Evolutionary conservation across 1,140 invertebrate genomes (phyloP).

Genomic region (Sarcophaga peregrina): DNA sequence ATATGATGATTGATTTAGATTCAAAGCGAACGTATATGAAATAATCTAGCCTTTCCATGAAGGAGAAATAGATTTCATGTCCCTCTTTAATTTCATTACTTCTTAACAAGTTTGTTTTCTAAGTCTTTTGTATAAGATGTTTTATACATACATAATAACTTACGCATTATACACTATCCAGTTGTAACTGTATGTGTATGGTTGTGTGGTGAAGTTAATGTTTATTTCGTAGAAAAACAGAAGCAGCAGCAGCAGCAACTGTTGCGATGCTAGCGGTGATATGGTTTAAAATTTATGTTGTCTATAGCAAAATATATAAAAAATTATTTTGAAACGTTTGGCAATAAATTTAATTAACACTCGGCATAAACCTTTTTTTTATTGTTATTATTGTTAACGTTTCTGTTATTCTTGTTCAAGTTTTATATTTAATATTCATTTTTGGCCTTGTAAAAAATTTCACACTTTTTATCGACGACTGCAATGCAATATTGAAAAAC

Average conservation of each 20-base stretch:
- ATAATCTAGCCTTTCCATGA: neutral
- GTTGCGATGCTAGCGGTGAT: neutral
- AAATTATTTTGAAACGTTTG: neutral
- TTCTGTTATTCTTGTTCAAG: neutral
- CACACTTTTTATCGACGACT: neutral
- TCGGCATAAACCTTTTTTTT: neutral
- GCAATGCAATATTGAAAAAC: neutral
- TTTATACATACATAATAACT: no score
- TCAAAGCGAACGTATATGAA: neutral
- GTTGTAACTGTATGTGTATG: no score
- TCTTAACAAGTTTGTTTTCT: neutral
- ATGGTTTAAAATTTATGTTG: neutral
- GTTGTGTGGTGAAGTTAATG: no score
- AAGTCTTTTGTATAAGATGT: neutral
- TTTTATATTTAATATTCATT: no score
- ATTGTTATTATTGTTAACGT: neutral
- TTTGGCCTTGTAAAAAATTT: neutral
- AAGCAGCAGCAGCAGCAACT: neutral
- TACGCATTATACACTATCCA: no score
- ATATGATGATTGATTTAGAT: neutral
- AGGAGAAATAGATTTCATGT: neutral
- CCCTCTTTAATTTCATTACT: neutral
- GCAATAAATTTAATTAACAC: constrained; percentile 19
- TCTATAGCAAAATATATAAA: neutral
- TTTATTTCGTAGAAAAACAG: neutral